A percentile compares a stretch with the other conserved stretches of the same genome.
These are phyloP conservation scores for Blastobasis adustella DNA, from an alignment of 2,888 invertebrate species.

Conservation along the genomic window DNA sequence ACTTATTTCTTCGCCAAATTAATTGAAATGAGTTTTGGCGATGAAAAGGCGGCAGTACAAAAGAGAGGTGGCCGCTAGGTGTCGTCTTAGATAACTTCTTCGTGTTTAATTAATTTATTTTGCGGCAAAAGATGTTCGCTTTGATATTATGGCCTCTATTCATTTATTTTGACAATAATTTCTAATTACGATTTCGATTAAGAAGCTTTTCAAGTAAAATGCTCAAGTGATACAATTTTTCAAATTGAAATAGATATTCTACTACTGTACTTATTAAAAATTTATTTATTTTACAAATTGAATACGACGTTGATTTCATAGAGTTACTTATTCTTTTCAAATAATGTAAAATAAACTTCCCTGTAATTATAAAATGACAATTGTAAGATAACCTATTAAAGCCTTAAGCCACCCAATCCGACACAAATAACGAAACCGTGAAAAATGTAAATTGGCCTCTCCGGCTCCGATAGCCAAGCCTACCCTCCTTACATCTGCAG, in stretches of 20 bases:
- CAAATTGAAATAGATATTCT: too few species aligned
- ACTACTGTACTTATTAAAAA: too few species aligned
- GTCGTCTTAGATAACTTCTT: slow-evolving; percentile 69
- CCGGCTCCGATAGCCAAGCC: too few species aligned
- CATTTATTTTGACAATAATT: slow-evolving; percentile 33
- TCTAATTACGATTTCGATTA: slow-evolving; percentile 47
- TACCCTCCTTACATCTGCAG: slow-evolving; percentile 15
- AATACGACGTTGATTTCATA: too few species aligned
- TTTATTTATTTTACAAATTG: too few species aligned
- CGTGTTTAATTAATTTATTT: slow-evolving; percentile 70
- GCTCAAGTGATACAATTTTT: too few species aligned
- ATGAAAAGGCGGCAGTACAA: slow-evolving; percentile 70
- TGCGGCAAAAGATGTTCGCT: slow-evolving; percentile 62
- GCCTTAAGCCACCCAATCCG: slow-evolving; percentile 2
- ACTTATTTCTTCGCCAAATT: slow-evolving; percentile 71
- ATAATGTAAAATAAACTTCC: too few species aligned
- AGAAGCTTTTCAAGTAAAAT: slow-evolving; percentile 24
- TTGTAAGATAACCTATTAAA: too few species aligned
- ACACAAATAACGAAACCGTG: slow-evolving; percentile 4
- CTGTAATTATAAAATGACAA: too few species aligned
- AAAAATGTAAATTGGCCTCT: too few species aligned
- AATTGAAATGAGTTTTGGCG: slow-evolving; percentile 74
- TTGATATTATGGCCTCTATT: slow-evolving; percentile 50
- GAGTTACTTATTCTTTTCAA: too few species aligned
- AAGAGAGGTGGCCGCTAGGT: slow-evolving; percentile 67